phyloP scores from a whole-genome alignment of 2,113 vertebrate species.

The Onychorhynchus coronatus region DNA sequence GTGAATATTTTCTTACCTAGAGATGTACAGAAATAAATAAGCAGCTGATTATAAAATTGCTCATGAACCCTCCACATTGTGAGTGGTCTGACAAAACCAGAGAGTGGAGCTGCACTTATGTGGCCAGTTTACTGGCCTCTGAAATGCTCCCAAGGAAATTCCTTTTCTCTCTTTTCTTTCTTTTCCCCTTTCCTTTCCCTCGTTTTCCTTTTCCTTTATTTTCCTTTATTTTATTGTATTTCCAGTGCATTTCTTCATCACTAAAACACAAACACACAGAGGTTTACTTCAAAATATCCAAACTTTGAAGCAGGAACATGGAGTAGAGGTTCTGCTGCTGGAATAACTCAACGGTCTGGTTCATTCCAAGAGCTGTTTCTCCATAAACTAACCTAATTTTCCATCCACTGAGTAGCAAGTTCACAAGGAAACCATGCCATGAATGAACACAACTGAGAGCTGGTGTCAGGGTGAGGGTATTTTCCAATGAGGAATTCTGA shows the following conservation, averaged over 20 bases:
- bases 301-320: neutral
- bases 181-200: too few species aligned
- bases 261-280: too few species aligned
- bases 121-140: too few species aligned
- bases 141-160: too few species aligned
- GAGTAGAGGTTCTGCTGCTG: neutral
- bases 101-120: too few species aligned
- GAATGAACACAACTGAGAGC: neutral
- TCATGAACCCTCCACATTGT: neutral
- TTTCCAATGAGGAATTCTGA: neutral
- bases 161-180: too few species aligned
- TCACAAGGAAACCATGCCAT: neutral
- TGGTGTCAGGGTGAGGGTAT: too few species aligned
- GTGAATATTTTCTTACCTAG: neutral
- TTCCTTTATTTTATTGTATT: neutral
- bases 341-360: neutral
- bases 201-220: neutral
- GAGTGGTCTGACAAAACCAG: neutral
- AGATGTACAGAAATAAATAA: neutral
- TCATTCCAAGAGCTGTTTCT: neutral
- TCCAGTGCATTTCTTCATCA: neutral
- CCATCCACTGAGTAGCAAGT: neutral
- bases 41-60: neutral
- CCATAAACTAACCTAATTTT: neutral
- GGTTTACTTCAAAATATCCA: neutral